Base-by-base conservation (phyloP, 2,113 vertebrate species). In the Zeus faber region DNA sequence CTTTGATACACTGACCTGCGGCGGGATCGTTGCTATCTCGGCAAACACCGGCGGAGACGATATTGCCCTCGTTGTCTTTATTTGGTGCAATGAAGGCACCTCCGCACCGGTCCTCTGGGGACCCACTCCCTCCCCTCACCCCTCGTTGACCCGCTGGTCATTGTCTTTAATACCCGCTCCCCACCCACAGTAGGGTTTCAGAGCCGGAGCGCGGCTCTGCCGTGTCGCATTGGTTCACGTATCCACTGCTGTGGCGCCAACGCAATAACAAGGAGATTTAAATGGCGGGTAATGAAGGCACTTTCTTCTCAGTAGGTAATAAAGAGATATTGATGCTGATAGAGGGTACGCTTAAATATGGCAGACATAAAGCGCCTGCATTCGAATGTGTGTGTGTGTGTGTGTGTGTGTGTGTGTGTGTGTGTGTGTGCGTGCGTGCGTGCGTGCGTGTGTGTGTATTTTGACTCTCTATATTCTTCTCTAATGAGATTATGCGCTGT, bases 231-330 rank as follows among this genome's bases (percentile, higher is more conserved):
- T 51, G 52, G 48, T 67, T 72, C 80, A 74, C 73, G 62, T 80
- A 76, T 84, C 65, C 64, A 71, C 37, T 67, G 37, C 50, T 11
- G 37, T 51, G 75, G 68, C 70, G 22, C 61, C 75, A 27, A 61
- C 14, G 70, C 70, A 77, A 72, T 88, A 84, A 83, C 72, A 11
- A 22, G 54, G 37, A 54, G 83, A 85, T 85, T 80, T 81, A 85
- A 80, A 81, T 70, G 66, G 49, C 65, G 73, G 65, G 29, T 70
- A 58, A 81, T 72, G 48, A 53, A 77, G 67, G 70, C 71, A 68
- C 68, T 63, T 53, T 70, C 49, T 61, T 61, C 48, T 47, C 58
- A 74, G 83, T 61, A 61, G 68, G 49, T 66, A 59, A 76, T 78
- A 81, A 83, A 81, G 44, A 73, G 52, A 53, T 65, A 69, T 65